Evolutionary conservation across 2,113 vertebrate species (phyloP).

Genomic region (Laterallus jamaicensis): DNA sequence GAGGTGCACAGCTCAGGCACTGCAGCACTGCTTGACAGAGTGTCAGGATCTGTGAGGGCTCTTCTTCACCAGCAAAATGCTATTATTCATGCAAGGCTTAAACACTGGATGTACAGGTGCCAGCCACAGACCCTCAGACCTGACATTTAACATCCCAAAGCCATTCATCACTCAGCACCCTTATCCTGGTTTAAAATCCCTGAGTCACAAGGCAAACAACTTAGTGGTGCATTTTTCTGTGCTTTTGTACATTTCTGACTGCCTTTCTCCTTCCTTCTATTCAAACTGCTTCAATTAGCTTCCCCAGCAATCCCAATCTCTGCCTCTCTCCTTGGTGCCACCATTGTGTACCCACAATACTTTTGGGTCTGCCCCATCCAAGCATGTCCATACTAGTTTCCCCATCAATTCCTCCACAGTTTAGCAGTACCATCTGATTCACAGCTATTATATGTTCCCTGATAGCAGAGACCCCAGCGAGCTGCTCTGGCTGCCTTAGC

Average conservation of each 20-base stretch:
- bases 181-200: slow-evolving; percentile 37
- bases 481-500: slow-evolving; percentile 34
- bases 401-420: slow-evolving; percentile 46
- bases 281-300: slow-evolving; percentile 64
- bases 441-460: not conserved
- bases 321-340: slow-evolving; percentile 31
- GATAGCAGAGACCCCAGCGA: slow-evolving; percentile 8
- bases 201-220: slow-evolving; percentile 65
- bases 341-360: slow-evolving; percentile 67
- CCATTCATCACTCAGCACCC: slow-evolving; percentile 59
- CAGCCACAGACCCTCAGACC: not conserved
- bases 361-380: slow-evolving; percentile 45
- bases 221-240: slow-evolving; percentile 38
- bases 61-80: not conserved
- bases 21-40: not conserved
- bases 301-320: slow-evolving; percentile 50
- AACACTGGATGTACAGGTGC: not conserved
- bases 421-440: slow-evolving; percentile 52
- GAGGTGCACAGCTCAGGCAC: not conserved
- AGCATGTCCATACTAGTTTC: slow-evolving; percentile 46
- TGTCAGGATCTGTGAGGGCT: not conserved
- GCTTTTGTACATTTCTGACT: slow-evolving; percentile 50
- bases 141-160: slow-evolving; percentile 42
- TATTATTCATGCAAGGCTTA: not conserved
- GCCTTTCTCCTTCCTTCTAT: slow-evolving; percentile 57